phyloP scores from a whole-genome alignment of 2,888 invertebrate genomes.

The Pristionchus exspectatus region DNA sequence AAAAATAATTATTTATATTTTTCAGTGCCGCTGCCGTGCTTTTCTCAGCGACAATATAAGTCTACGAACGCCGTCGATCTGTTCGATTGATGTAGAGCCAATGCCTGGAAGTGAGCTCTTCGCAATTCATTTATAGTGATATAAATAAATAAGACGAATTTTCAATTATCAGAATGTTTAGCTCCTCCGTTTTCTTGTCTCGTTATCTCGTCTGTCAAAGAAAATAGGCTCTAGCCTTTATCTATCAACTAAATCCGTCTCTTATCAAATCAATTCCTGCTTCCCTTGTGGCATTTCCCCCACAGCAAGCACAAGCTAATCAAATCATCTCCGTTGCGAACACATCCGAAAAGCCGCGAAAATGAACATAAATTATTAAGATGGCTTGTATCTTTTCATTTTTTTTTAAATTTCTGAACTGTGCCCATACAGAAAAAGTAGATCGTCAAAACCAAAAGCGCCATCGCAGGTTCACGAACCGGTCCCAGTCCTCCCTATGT shows the following conservation, averaged over 20 bases:
- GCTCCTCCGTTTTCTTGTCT: not conserved
- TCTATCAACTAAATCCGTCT: not conserved
- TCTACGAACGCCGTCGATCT: slow-evolving; percentile 66
- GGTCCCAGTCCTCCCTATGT: slow-evolving; percentile 46
- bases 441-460: not conserved
- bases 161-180: not conserved
- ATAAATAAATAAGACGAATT: too few relatives aligned
- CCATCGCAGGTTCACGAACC: not conserved
- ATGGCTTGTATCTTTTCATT: not conserved
- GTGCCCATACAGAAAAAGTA: not conserved
- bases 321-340: not conserved
- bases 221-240: not conserved
- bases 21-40: slow-evolving; percentile 71
- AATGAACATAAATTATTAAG: not conserved
- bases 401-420: not conserved
- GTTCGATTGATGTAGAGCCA: slow-evolving; percentile 65
- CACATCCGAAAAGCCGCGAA: not conserved
- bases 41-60: slow-evolving; percentile 74
- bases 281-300: not conserved
- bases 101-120: slow-evolving; percentile 62
- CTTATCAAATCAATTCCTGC: slow-evolving; percentile 29
- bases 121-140: not conserved
- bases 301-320: not conserved
- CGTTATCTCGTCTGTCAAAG: not conserved
- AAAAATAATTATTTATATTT: not conserved